phyloP scores from a whole-genome alignment of 2,888 invertebrate genomes.

The Drosophila gaucha region DNA sequence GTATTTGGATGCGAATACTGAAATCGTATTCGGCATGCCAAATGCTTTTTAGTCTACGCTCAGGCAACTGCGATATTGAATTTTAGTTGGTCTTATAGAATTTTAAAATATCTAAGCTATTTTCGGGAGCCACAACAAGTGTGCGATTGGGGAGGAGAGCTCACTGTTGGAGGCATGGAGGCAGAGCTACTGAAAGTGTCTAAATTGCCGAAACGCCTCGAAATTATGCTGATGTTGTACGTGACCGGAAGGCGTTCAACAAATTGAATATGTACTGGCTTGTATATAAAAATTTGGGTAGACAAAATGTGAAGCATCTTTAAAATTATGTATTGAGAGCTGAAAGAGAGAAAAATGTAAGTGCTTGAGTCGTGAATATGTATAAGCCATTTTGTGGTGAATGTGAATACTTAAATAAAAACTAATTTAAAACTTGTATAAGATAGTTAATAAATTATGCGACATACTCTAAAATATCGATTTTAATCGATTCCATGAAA shows the following conservation, averaged over 20 bases:
- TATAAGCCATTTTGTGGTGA: too few species aligned
- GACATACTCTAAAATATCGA: too few species aligned
- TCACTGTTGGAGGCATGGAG: neutral
- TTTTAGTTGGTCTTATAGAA: constrained; percentile 64
- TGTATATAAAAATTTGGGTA: too few species aligned
- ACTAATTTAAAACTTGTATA: too few species aligned
- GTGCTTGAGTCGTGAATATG: too few species aligned
- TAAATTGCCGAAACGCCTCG: constrained; percentile 69
- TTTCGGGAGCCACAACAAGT: neutral
- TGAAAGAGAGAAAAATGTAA: too few species aligned
- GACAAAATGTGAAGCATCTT: too few species aligned
- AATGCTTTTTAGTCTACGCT: neutral
- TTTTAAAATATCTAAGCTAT: constrained; percentile 57
- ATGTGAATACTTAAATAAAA: too few species aligned
- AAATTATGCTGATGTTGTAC: constrained; percentile 69
- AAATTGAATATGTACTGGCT: constrained; percentile 58
- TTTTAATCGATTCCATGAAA: too few species aligned
- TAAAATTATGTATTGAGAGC: too few species aligned
- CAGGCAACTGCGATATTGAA: constrained; percentile 22
- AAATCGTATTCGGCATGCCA: neutral
- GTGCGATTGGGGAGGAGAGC: neutral
- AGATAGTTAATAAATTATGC: too few species aligned
- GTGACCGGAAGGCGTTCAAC: constrained; percentile 39
- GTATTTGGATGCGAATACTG: too few species aligned
- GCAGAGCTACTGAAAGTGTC: constrained; percentile 53